Evolutionary conservation across 2,797 vertebrate genomes (phyloP), one percentile per base, ranked within the genome.

Genomic region (Falco naumanni): DNA sequence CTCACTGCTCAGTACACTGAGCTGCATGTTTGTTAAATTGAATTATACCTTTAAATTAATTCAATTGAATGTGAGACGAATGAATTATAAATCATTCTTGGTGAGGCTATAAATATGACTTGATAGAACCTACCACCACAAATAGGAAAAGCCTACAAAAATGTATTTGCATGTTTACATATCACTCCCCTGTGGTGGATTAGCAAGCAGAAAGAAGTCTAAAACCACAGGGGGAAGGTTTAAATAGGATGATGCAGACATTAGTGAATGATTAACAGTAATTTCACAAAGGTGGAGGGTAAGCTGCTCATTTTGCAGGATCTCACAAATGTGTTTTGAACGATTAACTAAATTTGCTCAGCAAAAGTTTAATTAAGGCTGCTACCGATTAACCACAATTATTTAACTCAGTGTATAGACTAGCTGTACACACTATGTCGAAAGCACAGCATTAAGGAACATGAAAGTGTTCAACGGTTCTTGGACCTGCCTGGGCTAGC

Each of bases 251-350:
- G 96, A 97, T 92, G 88, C 90, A 96, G 95, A 96, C 96, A 97
- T 97, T 98, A 97, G 87, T 91, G 94, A 98, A 97, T 96, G 93
- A 98, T 97, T 97, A 98, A 96, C 96, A 96, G 78, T 83, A 97
- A 96, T 97, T 98, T 97, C 80, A 92, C 83, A 93, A 96, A 97
- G 95, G 91, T 97, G 64, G 96, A 97, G 96, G 82, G 90, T 97
- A 97, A 97, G 93, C 92, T 68, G 54, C 91, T 97, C 86, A 85
- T 97, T 97, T 93, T 96, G 86, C 91, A 94, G 68, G 95, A 95
- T 93, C 89, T 95, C 94, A 97, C 89, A 96, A 97, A 96, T 97
- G 88, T 95, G 95, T 97, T 97, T 96, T 93, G 95, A 97, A 96
- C 31, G 45, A 97, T 97, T 97, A 97, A 96, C 90, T 95, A 86